Base-by-base conservation (phyloP, 2,797 vertebrate species). In the Periparus ater region DNA sequence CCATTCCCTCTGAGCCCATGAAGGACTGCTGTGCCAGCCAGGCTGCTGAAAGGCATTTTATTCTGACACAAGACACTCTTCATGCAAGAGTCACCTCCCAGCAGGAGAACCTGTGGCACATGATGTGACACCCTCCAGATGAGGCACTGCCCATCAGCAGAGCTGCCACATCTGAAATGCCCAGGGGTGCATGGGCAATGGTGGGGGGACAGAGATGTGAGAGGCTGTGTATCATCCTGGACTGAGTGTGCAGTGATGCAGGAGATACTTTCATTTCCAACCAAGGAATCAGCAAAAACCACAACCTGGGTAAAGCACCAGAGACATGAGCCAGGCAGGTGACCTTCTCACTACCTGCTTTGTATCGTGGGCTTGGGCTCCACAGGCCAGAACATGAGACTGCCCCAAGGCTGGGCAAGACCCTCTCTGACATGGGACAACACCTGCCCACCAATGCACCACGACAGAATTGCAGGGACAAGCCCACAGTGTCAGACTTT, bases 401-500 rank as follows among this genome's bases (percentile, higher is more conserved):
- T 22, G n/a, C 15, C 36, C 53, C 10, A 0, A 3, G 54, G 61
- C 29, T 51, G 54, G 42, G 58, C 63, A 45, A 85, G 67, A 66
- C 29, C 61, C 32, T 42, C 34, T 66, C 57, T 14, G 3, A 36
- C 53, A 12, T 1, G 8, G 20, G 72, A 44, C 45, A 93, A 53
- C 44, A 71, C n/a, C 66, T 83, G 58, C 44, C 38, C 75, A 68
- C 51, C 50, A 68, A 14, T 0, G 1, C 32, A 63, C 34, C 30
- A 34, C 0, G 2, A 26, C 2, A 51, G 40, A 57, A 48, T 51
- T 0, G 0, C 0, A 0, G 51, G 21, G 65, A 66, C 44, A 70
- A 72, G 40, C 17, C 29, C 42, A 36, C 4, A 20, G 54, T 0
- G 0, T 36, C 47, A 86, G 57, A 29, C 50, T 74, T 25, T 11